Base-by-base conservation (phyloP, 2,888 invertebrate genomes). In the Euzophera pinguis region DNA sequence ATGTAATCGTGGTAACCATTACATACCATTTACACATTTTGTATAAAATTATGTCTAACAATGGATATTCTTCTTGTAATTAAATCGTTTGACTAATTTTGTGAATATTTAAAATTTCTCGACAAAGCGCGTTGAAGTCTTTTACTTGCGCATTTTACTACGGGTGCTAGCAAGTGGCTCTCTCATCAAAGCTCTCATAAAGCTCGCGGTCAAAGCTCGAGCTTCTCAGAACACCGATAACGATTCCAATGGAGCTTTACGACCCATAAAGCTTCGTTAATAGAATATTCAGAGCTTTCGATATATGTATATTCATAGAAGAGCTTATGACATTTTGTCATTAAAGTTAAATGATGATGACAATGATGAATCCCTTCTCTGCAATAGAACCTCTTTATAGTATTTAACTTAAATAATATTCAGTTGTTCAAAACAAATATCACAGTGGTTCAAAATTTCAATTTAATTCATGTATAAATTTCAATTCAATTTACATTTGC, bases 201-300 rank as follows among this genome's bases (percentile, higher is more conserved):
- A 34, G 34, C 34, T 34, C 10, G 22, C 37, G 13, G 6, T 22
- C 22, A 22, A 22, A 22, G 22, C 22, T 22, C 22, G 22, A 16
- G 42, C 45, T 45, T 45, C 45, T 16, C 32, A 10, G 45, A 45
- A 45, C 16, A 1, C 10, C 45, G 32, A 16, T 45, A 45, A 45
- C 45, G 45, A 45, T 39, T 32, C 32, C 7, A 13, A 29, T 29
- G 29, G 14, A 32, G 34, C 32, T 45, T 45, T 45, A 45, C 32
- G 45, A 16, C 14, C 45, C 45, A 45, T 45, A 45, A 45, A 45
- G 29, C 45, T 16, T 14, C 45, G 32, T 32, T 45, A 45, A 45
- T 45, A 45, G 45, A 45, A 45, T 45, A 45, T 45, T 45, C 45
- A 45, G 32, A 13, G 14, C 43, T 16, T 32, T 32, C 45, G 14